Evolutionary conservation across 92 coral and sea anemone species (phyloP).

Genomic region (Nematostella vectensis): DNA sequence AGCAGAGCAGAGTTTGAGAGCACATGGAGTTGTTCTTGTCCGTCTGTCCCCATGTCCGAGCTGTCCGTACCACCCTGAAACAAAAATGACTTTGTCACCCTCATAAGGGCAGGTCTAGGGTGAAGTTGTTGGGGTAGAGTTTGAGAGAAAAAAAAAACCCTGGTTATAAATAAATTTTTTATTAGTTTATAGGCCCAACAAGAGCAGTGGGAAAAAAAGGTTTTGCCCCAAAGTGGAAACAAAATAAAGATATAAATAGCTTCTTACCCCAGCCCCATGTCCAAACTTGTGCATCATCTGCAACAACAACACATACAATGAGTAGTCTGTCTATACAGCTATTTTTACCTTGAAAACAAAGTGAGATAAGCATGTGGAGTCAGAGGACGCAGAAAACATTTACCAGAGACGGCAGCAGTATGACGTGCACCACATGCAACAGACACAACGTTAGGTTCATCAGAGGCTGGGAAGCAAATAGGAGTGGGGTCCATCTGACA

Average conservation of each 20-base stretch:
- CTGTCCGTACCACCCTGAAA: slow-evolving; percentile 78
- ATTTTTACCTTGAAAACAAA: too few relatives aligned
- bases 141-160: too few relatives aligned
- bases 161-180: too few relatives aligned
- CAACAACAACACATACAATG: not conserved
- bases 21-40: slow-evolving; percentile 40
- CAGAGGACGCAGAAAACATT: not conserved
- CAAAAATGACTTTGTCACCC: too few relatives aligned
- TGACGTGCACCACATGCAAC: slow-evolving; percentile 89
- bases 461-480: slow-evolving; percentile 34
- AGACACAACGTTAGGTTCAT: slow-evolving; percentile 32
- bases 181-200: too few relatives aligned
- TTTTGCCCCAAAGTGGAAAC: too few relatives aligned
- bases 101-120: not conserved
- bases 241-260: too few relatives aligned
- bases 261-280: slow-evolving; percentile 97
- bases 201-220: too few relatives aligned
- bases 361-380: not conserved
- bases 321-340: too few relatives aligned
- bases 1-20: slow-evolving; percentile 23
- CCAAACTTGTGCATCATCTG: slow-evolving; percentile 77
- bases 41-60: slow-evolving; percentile 63
- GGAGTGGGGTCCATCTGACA: slow-evolving; percentile 53
- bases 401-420: slow-evolving; percentile 75
- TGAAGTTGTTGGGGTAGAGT: not conserved